Conservation (phyloP, 2,113 vertebrate species). For the Rhinopomastus cyanomelas region DNA sequence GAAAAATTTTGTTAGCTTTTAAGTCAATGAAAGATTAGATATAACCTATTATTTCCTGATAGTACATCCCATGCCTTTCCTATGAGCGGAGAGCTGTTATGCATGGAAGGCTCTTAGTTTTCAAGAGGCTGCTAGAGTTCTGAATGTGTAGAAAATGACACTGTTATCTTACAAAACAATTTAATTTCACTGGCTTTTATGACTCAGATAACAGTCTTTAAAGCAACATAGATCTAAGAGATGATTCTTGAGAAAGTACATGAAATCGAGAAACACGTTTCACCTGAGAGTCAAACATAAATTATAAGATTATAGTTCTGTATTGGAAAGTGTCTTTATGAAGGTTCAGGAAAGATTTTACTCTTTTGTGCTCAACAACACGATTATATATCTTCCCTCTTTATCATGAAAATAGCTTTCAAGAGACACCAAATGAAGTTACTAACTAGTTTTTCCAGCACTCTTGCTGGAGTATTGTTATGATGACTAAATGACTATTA, state of each 20-base stretch:
- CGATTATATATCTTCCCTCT: background rate
- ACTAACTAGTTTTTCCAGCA: background rate
- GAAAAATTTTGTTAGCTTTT: background rate
- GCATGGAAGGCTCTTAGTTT: background rate
- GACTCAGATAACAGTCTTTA: background rate
- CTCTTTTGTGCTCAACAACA: background rate
- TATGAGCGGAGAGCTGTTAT: background rate
- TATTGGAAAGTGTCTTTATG: background rate
- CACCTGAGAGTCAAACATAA: background rate
- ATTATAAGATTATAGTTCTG: background rate
- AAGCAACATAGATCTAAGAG: background rate
- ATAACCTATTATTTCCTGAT: background rate
- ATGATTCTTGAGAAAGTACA: background rate
- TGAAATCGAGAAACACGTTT: background rate
- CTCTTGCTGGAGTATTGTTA: background rate
- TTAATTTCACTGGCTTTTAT: background rate
- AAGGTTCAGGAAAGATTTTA: background rate
- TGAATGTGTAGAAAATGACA: background rate
- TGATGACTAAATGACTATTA: background rate
- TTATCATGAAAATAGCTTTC: background rate
- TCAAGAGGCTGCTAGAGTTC: background rate
- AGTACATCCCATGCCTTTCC: background rate
- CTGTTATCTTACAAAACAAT: background rate
- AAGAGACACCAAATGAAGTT: background rate
- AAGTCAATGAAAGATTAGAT: background rate